Conservation (phyloP, 2,888 invertebrate species). For the Pseudococcus longispinus region DNA sequence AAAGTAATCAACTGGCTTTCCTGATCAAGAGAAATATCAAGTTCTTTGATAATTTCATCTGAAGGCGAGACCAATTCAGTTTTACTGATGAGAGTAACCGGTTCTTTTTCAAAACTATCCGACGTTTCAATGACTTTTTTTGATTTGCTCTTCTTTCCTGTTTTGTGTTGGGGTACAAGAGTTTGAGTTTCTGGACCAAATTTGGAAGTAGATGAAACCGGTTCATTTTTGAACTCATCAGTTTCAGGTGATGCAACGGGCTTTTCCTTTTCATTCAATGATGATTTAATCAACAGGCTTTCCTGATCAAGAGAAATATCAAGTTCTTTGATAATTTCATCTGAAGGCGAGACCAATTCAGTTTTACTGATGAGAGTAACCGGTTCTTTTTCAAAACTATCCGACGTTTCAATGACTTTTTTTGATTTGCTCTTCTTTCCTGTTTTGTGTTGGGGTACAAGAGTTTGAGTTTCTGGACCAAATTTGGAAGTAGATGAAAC, state of each 20-base stretch:
- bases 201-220: neutral
- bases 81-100: neutral
- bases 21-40: neutral
- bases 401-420: neutral
- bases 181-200: neutral
- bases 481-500: neutral
- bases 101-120: neutral
- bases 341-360: neutral
- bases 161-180: neutral
- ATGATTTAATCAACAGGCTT: neutral
- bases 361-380: neutral
- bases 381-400: neutral
- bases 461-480: neutral
- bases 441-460: neutral
- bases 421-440: neutral
- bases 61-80: neutral
- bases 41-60: neutral
- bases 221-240: neutral
- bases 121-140: neutral
- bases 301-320: neutral
- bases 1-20: neutral
- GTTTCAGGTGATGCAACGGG: neutral
- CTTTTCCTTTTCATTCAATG: neutral
- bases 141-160: neutral
- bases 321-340: neutral